phyloP scores from a whole-genome alignment of 2,888 invertebrate genomes.

The Melolontha melolontha region DNA sequence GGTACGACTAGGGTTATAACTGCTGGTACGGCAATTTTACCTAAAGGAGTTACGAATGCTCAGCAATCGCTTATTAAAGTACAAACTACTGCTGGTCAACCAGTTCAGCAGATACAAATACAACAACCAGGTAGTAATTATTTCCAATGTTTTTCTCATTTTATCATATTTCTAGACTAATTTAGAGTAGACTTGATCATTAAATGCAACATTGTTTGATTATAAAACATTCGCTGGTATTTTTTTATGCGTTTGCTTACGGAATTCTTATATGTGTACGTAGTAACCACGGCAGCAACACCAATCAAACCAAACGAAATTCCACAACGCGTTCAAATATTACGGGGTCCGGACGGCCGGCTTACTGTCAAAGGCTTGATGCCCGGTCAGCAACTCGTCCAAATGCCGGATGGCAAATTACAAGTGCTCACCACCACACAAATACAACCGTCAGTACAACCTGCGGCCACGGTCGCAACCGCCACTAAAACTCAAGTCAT shows the following conservation, averaged over 20 bases:
- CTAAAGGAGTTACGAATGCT: constrained; percentile 64
- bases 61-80: constrained; percentile 69
- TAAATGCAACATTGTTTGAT: too few species aligned
- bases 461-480: constrained; percentile 60
- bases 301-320: constrained; percentile 56
- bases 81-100: constrained; percentile 59
- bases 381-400: constrained; percentile 92
- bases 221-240: too few species aligned
- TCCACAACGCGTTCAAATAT: constrained; percentile 88
- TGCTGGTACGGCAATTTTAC: constrained; percentile 70
- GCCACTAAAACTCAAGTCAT: constrained; percentile 53
- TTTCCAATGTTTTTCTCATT: constrained; percentile 24
- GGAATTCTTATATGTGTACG: constrained; percentile 24
- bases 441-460: constrained; percentile 63
- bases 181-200: too few species aligned
- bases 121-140: constrained; percentile 62
- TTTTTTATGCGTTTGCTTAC: background rate
- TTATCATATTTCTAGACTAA: background rate
- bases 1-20: constrained; percentile 75
- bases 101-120: constrained; percentile 62
- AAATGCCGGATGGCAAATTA: constrained; percentile 93
- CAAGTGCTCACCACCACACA: constrained; percentile 83
- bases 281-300: constrained; percentile 53
- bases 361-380: constrained; percentile 90
- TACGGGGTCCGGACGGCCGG: constrained; percentile 91